phyloP scores from a whole-genome alignment of 2,797 vertebrate species.

The Dicrostonyx torquatus region DNA sequence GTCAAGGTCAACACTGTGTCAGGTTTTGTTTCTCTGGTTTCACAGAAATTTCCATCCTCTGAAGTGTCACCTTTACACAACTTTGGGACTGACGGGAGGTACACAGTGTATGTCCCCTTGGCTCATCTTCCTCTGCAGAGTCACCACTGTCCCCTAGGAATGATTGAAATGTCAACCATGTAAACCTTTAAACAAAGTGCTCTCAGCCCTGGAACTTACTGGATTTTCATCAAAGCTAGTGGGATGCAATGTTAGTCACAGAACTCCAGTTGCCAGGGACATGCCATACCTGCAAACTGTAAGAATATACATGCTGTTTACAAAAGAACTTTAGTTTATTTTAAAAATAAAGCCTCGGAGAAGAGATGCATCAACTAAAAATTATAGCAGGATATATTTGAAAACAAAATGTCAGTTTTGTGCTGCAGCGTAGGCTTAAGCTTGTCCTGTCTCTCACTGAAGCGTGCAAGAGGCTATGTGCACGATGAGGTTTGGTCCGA shows the following conservation, averaged over 20 bases:
- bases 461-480: conserved; percentile 18
- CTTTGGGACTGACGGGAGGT: no score
- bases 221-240: background rate
- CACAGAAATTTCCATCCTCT: background rate
- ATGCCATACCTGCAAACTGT: background rate
- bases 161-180: background rate
- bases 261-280: background rate
- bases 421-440: background rate
- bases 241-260: background rate
- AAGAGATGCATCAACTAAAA: background rate
- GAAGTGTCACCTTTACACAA: background rate
- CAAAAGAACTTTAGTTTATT: background rate
- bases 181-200: conserved; percentile 13
- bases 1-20: background rate
- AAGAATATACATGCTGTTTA: background rate
- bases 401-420: conserved; percentile 2
- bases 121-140: background rate
- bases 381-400: background rate
- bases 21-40: background rate
- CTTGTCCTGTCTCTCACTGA: background rate
- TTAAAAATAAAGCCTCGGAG: conserved; percentile 18
- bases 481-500: background rate
- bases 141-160: conserved; percentile 6
- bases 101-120: background rate
- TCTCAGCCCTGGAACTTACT: background rate